Percentiles rank a stretch among this genome's conserved stretches.
Evolutionary conservation across 2,888 invertebrate species (phyloP).

Genomic region (Camponotus fellah): DNA sequence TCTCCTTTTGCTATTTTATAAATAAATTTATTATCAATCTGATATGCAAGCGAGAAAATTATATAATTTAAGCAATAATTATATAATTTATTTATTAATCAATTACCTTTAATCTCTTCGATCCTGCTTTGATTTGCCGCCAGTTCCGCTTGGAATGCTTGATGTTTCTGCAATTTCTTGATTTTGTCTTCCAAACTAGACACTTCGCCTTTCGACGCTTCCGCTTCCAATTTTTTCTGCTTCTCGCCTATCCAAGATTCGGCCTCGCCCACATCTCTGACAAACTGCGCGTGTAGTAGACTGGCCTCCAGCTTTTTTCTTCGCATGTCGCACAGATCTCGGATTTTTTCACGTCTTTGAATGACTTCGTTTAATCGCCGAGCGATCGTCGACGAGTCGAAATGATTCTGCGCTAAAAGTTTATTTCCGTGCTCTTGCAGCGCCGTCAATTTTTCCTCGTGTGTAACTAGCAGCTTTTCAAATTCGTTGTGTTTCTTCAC

Average conservation of each 20-base stretch:
- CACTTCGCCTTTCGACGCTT: slow-evolving; percentile 92
- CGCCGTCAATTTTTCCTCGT: slow-evolving; percentile 95
- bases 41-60: background rate
- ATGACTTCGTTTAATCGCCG: slow-evolving; percentile 92
- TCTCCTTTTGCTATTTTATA: slow-evolving; percentile 88
- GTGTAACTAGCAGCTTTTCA: slow-evolving; percentile 94
- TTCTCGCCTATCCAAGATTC: slow-evolving; percentile 97
- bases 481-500: slow-evolving; percentile 98
- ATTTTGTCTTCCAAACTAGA: slow-evolving; percentile 97
- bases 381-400: slow-evolving; percentile 94
- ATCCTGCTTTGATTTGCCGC: slow-evolving; percentile 95
- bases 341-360: slow-evolving; percentile 89
- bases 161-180: slow-evolving; percentile 97
- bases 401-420: slow-evolving; percentile 95
- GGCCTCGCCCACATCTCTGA: slow-evolving; percentile 96
- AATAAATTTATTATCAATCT: slow-evolving; percentile 20
- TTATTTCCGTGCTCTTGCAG: slow-evolving; percentile 95
- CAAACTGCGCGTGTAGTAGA: slow-evolving; percentile 95
- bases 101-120: slow-evolving; percentile 90
- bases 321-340: slow-evolving; percentile 90
- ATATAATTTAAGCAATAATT: background rate
- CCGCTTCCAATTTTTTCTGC: slow-evolving; percentile 94
- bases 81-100: background rate
- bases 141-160: slow-evolving; percentile 97
- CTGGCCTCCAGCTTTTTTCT: slow-evolving; percentile 92